Base-by-base conservation (phyloP, 2,888 invertebrate species). In the Myathropa florea region DNA sequence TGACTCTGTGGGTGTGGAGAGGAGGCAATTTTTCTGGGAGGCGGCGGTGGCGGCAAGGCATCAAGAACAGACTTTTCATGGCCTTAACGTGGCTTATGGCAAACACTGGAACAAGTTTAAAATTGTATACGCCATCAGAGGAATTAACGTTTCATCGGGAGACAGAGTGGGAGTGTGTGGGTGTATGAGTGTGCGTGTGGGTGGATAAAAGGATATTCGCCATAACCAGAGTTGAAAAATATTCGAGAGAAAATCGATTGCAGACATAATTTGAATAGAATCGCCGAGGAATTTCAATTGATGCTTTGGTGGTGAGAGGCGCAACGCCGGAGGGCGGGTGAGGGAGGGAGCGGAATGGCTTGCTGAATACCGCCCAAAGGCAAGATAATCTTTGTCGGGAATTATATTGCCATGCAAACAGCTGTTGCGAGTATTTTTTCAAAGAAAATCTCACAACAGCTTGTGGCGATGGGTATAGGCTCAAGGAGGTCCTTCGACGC, bases 11-110 rank as follows among this genome's bases (percentile, higher is more conserved):
- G 33, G 57, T 68, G n/a, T 24, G 18, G 33, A n/a, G 14, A 21
- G 23, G n/a, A 26, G 28, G 23, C 7, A 12, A 18, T 18, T 46
- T 18, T n/a, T 39, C n/a, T 10, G 2, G 10, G 63, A 3, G 33
- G 3, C 4, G 28, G 36, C 23, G 63, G 36, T n/a, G 30, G 55
- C 10, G 68, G 33, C 53, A 53, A n/a, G 39, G 64, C 78, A 78
- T 71, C 70, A 59, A 60, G 79, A 79, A 79, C 79, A 79, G 79
- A 79, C 60, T 79, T 72, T 72, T 72, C 64, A 72, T 65, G 72
- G 72, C 30, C 60, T 65, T 79, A 67, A 60, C 60, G 72, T 53
- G 72, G 72, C 64, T 71, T 36, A 70, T 28, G 36, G 61, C 39
- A 46, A 46, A 46, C 33, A 57, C 33, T 33, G 55, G 64, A 76